Percentiles rank a stretch among this genome's conserved stretches.
These are phyloP conservation scores for Misgurnus anguillicaudatus DNA, from an alignment of 2,113 vertebrate genomes.

Conservation along the genomic window DNA sequence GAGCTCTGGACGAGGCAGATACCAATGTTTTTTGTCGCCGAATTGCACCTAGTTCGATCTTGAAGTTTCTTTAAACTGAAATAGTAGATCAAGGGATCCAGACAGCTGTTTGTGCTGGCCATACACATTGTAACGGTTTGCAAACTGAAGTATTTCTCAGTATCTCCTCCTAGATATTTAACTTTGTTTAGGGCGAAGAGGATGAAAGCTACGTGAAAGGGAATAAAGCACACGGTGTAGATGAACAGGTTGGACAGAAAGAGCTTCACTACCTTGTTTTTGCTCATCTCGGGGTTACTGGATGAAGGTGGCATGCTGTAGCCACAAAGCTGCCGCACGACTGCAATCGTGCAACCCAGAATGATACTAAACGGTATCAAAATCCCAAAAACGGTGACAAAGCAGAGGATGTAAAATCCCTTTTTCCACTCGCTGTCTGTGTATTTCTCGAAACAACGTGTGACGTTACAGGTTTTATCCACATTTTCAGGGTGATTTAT, in stretches of 20 bases:
- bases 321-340: slow-evolving; percentile 30
- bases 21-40: neutral
- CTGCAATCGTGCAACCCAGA: slow-evolving; percentile 39
- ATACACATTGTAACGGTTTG: slow-evolving; percentile 55
- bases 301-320: neutral
- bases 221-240: slow-evolving; percentile 56
- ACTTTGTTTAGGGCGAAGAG: slow-evolving; percentile 45
- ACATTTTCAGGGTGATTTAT: slow-evolving; percentile 15
- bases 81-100: slow-evolving; percentile 60
- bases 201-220: slow-evolving; percentile 52
- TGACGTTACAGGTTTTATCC: neutral
- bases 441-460: slow-evolving; percentile 48
- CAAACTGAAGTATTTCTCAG: neutral
- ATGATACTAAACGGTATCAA: slow-evolving; percentile 51
- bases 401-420: slow-evolving; percentile 47
- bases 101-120: slow-evolving; percentile 57
- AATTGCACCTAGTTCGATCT: neutral
- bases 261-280: slow-evolving; percentile 51
- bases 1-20: slow-evolving; percentile 9
- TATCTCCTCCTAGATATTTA: rapidly evolving
- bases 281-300: neutral
- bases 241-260: slow-evolving; percentile 55
- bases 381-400: slow-evolving; percentile 33
- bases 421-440: neutral
- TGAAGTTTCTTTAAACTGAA: slow-evolving; percentile 44